Evolutionary conservation across 2,797 vertebrate species (phyloP).

Genomic region (Melanotaenia nigrans): DNA sequence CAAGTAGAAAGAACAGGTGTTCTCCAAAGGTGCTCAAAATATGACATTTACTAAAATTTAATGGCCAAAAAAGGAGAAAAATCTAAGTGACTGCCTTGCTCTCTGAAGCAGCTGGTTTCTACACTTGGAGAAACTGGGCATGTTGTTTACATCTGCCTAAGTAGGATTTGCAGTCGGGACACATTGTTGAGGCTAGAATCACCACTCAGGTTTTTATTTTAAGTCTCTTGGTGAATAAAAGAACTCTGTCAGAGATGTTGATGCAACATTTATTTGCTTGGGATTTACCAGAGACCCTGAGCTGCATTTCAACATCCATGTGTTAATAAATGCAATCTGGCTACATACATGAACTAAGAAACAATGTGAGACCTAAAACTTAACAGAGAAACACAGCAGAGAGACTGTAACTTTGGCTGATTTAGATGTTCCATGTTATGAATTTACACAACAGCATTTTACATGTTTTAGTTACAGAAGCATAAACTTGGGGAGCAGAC

Average conservation of each 20-base stretch:
- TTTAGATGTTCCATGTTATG: neutral
- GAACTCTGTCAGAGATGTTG: neutral
- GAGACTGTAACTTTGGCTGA: neutral
- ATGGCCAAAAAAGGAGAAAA: slow-evolving; percentile 7
- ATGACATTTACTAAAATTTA: slow-evolving; percentile 13
- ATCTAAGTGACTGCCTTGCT: neutral
- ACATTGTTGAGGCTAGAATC: neutral
- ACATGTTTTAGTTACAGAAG: neutral
- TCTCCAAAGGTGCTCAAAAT: slow-evolving; percentile 1
- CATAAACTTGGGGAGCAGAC: neutral
- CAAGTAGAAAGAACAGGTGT: slow-evolving; percentile 5
- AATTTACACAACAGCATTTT: neutral
- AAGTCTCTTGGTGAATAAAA: neutral
- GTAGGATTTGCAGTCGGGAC: slow-evolving; percentile 1
- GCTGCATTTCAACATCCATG: neutral
- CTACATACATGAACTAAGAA: neutral
- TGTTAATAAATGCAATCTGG: neutral
- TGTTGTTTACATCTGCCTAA: slow-evolving; percentile 30
- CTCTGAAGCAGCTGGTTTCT: slow-evolving; percentile 28
- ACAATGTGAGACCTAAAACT: neutral
- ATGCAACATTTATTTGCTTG: neutral
- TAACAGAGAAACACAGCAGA: neutral
- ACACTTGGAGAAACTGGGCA: slow-evolving; percentile 3
- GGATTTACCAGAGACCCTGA: neutral
- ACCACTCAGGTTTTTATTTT: neutral